These are phyloP conservation scores for Orgyia antiqua DNA, from an alignment of 2,888 invertebrate genomes.

Conservation along the genomic window DNA sequence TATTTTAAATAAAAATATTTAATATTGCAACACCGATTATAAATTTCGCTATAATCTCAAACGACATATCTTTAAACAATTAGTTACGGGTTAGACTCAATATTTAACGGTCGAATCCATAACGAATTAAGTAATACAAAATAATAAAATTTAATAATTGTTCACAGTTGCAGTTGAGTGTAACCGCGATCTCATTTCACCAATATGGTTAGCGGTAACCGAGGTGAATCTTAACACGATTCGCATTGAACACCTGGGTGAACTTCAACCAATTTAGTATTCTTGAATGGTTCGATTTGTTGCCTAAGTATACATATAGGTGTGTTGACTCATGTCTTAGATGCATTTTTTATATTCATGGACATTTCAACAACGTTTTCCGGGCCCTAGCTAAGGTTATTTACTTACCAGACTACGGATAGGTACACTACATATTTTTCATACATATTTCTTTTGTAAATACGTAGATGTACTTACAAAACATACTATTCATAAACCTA, in stretches of 20 bases:
- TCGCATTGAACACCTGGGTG: slow-evolving; percentile 38
- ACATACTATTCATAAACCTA: too few relatives aligned
- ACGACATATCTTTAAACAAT: neutral
- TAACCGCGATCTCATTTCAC: slow-evolving; percentile 16
- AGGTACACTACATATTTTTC: too few relatives aligned
- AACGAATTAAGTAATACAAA: neutral
- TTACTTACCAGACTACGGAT: too few relatives aligned
- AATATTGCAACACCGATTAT: too few relatives aligned
- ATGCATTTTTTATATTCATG: too few relatives aligned
- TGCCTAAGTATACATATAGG: too few relatives aligned
- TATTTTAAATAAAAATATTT: too few relatives aligned
- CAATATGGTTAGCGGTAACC: slow-evolving; percentile 18
- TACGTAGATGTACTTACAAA: too few relatives aligned
- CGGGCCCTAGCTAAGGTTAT: too few relatives aligned
- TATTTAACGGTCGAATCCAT: neutral
- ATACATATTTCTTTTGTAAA: too few relatives aligned
- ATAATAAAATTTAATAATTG: slow-evolving; percentile 2
- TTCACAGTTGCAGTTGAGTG: slow-evolving; percentile 8
- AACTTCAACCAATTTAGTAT: slow-evolving; percentile 18
- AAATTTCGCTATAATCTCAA: neutral
- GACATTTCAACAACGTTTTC: too few relatives aligned
- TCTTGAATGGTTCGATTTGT: slow-evolving; percentile 18
- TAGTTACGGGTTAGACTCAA: neutral
- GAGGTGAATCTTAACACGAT: slow-evolving; percentile 36
- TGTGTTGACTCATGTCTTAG: too few relatives aligned